Evolutionary conservation across 2,888 invertebrate genomes (phyloP).

Genomic region (Rotaria sp.): DNA sequence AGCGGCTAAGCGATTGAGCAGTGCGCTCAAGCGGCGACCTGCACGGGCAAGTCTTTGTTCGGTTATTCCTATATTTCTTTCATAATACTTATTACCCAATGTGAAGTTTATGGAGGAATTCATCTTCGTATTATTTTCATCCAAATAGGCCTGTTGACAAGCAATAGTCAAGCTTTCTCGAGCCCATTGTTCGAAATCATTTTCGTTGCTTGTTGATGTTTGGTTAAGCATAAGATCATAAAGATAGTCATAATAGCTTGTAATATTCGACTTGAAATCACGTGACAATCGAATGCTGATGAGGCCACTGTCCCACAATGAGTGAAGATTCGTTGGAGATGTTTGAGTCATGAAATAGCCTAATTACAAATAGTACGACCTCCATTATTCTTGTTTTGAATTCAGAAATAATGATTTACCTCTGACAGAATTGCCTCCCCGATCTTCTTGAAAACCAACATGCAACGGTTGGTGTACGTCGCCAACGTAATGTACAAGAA

Average conservation of each 20-base stretch:
- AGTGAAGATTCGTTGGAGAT: not conserved
- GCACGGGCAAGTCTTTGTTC: not conserved
- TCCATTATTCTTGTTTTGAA: no score
- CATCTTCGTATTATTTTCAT: not conserved
- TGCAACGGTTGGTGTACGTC: not conserved
- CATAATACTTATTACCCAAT: not conserved
- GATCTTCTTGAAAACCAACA: not conserved
- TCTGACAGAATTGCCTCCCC: not conserved
- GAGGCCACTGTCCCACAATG: not conserved
- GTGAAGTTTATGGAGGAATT: not conserved
- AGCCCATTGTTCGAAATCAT: not conserved
- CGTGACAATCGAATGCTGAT: not conserved
- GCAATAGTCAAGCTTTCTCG: not conserved
- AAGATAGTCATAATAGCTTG: not conserved
- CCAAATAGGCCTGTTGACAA: not conserved
- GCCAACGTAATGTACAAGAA: not conserved
- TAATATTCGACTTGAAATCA: not conserved
- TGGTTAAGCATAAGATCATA: not conserved
- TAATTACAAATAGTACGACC: not conserved
- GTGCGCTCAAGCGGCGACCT: not conserved
- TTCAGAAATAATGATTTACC: not conserved
- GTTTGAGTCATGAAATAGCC: not conserved
- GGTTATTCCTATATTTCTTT: not conserved
- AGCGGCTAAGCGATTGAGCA: not conserved
- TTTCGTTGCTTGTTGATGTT: not conserved